These are phyloP conservation scores for Rhadina sibilatrix DNA, from an alignment of 2,113 vertebrate genomes.

Conservation along the genomic window DNA sequence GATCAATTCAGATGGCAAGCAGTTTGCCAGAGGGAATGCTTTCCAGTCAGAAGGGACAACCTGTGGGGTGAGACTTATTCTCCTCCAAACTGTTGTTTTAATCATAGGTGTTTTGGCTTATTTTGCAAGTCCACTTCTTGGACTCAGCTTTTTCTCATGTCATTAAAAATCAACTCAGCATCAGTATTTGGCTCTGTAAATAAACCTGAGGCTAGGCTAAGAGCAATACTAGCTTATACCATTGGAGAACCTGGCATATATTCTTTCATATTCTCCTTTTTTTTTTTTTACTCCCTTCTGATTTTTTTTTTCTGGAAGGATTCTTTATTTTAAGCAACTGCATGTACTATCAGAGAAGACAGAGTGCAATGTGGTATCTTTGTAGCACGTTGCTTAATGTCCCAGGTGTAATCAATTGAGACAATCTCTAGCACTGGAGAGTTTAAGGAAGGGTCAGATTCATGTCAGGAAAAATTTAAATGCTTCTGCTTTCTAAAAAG, in stretches of 20 bases:
- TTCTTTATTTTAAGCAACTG: not conserved
- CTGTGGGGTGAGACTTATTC: not conserved
- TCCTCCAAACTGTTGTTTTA: not conserved
- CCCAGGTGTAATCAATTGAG: not conserved
- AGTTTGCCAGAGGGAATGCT: not conserved
- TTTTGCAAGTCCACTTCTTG: not conserved
- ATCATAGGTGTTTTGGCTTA: not conserved
- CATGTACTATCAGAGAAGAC: not conserved
- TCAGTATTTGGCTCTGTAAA: constrained; percentile 16
- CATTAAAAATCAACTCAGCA: constrained; percentile 11
- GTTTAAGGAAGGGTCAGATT: not conserved
- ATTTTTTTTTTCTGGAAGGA: not conserved
- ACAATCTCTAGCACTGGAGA: not conserved
- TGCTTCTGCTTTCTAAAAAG: not conserved
- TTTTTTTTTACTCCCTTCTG: accelerated
- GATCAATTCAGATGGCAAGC: not conserved
- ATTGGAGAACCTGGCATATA: not conserved
- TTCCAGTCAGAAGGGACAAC: accelerated
- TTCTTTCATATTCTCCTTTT: not conserved
- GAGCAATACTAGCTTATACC: not conserved
- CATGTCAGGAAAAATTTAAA: not conserved
- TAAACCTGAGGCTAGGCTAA: constrained; percentile 13
- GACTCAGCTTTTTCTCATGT: not conserved
- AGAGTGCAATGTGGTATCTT: not conserved
- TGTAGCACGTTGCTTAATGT: not conserved